These are phyloP conservation scores for Corythaixoides concolor DNA, from an alignment of 2,113 vertebrate genomes.

Conservation along the genomic window DNA sequence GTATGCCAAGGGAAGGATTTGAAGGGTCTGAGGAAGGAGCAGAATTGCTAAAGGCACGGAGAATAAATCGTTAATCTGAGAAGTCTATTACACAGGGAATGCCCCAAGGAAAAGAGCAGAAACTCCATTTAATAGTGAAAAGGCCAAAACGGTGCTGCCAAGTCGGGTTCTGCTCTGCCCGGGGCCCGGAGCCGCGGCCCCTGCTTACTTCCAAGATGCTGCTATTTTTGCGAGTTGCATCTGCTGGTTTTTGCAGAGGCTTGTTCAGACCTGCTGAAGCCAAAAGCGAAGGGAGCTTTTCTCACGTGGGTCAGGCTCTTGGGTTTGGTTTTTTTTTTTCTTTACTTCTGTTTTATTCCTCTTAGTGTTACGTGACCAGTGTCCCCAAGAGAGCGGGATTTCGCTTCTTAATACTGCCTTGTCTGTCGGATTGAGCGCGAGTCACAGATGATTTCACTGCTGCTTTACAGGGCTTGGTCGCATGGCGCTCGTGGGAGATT, in stretches of 20 bases:
- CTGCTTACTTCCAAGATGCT: constrained; percentile 29
- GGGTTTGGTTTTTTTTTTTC: not conserved
- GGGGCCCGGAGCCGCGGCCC: not conserved
- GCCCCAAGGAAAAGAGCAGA: constrained; percentile 6
- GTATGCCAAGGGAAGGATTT: not conserved
- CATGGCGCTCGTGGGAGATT: fast-evolving
- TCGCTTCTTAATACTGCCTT: not conserved
- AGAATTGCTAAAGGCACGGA: constrained; percentile 1
- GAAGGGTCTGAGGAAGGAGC: not conserved
- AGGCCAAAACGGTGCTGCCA: not conserved
- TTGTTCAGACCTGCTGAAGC: not conserved
- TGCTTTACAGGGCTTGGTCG: not conserved
- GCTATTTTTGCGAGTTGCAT: constrained; percentile 21
- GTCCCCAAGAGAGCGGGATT: fast-evolving
- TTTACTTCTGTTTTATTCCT: not conserved
- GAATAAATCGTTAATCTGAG: constrained; percentile 5
- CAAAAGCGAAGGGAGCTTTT: not conserved
- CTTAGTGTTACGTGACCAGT: not conserved
- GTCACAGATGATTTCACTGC: not conserved
- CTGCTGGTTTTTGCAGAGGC: not conserved
- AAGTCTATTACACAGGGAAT: constrained; percentile 5
- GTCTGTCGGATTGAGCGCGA: fast-evolving
- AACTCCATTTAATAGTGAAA: constrained; percentile 20
- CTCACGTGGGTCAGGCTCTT: not conserved
- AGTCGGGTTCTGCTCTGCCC: not conserved